Conservation (phyloP, 2,113 vertebrate species). For the Kryptolebias marmoratus region DNA sequence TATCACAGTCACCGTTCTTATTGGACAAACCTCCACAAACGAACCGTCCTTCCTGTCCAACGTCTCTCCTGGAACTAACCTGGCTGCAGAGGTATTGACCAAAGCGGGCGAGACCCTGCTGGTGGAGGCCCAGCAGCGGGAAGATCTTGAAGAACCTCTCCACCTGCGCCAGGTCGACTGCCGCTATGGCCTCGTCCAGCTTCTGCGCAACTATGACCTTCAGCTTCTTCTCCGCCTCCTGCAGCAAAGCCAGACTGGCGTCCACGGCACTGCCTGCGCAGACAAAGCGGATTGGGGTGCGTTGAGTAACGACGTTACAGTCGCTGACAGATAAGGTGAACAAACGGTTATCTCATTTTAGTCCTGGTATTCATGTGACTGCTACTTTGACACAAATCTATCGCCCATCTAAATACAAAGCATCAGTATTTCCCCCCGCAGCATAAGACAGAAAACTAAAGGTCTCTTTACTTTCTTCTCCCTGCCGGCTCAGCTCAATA, state of each 20-base stretch:
- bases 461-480: conserved; percentile 87
- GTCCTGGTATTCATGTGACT: background rate
- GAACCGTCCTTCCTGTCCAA: background rate
- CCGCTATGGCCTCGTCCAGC: conserved; percentile 88
- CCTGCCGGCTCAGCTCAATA: conserved; percentile 96
- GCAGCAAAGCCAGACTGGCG: conserved; percentile 91
- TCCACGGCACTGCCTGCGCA: conserved; percentile 90
- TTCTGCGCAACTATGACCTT: conserved; percentile 93
- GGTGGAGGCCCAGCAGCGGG: conserved; percentile 92
- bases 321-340: background rate
- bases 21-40: background rate
- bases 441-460: conserved; percentile 6
- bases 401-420: background rate
- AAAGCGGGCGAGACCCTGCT: conserved; percentile 94
- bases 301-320: background rate
- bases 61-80: conserved; percentile 72
- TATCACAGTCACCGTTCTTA: too few species aligned
- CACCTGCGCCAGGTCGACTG: conserved; percentile 91
- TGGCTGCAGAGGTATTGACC: conserved; percentile 95
- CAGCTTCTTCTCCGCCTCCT: conserved; percentile 92
- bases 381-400: too few species aligned
- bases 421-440: background rate
- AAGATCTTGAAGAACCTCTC: conserved; percentile 99
- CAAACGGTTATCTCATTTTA: background rate
- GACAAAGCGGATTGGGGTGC: background rate